Conservation (phyloP, 2,888 invertebrate genomes). For the Xanthostigma xanthostigma region DNA sequence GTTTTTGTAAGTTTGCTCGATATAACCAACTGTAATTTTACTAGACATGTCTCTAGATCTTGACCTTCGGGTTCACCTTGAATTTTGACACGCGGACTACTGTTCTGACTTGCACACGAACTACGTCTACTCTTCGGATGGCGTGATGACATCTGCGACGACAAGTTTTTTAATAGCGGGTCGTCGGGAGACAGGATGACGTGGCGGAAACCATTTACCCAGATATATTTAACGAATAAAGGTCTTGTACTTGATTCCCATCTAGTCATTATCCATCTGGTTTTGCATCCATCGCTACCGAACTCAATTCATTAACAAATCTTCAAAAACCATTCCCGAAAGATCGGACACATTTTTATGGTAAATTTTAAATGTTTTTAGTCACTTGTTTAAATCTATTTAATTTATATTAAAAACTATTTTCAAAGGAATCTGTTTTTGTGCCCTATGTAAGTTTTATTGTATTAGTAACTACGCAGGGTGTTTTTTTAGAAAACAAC, state of each 20-base stretch:
- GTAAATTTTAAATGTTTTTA: conserved; percentile 5
- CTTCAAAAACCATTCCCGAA: not conserved
- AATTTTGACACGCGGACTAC: conserved; percentile 4
- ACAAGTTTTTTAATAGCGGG: conserved; percentile 24
- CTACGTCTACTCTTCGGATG: conserved; percentile 5
- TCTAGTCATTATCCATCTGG: conserved; percentile 26
- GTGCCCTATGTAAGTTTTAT: no score
- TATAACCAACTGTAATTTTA: conserved; percentile 4
- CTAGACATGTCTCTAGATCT: conserved; percentile 2
- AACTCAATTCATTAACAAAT: conserved; percentile 2
- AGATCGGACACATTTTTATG: not conserved
- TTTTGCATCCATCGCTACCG: no score
- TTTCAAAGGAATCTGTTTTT: no score
- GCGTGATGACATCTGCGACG: conserved; percentile 14
- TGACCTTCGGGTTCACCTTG: not conserved
- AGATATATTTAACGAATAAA: conserved; percentile 40
- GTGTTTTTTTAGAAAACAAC: no score
- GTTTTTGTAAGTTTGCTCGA: not conserved
- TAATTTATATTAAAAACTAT: not conserved
- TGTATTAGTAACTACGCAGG: no score
- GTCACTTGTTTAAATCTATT: not conserved
- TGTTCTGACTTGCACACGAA: conserved; percentile 2
- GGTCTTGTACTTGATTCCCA: conserved; percentile 43
- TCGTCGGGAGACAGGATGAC: conserved; percentile 52
- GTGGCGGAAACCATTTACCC: conserved; percentile 58